Evolutionary conservation across 2,113 vertebrate genomes (phyloP).

Genomic region (Sialia sialis): DNA sequence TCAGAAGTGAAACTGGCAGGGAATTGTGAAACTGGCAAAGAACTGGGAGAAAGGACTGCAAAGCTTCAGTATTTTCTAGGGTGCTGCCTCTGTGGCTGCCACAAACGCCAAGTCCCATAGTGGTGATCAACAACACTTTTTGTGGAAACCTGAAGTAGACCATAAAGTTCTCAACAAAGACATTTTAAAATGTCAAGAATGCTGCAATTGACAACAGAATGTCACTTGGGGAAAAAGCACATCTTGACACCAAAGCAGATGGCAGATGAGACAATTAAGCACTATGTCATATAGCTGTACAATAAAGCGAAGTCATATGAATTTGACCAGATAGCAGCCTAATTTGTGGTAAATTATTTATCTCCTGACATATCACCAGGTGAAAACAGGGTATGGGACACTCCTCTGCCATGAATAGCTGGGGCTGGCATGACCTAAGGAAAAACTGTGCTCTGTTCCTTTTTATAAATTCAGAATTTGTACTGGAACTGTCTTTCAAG

Average conservation of each 20-base stretch:
- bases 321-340: neutral
- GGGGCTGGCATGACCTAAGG: neutral
- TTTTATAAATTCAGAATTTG: neutral
- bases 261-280: conserved; percentile 41
- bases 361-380: neutral
- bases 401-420: neutral
- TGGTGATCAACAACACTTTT: neutral
- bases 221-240: conserved; percentile 33
- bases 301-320: neutral
- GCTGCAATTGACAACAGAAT: conserved; percentile 39
- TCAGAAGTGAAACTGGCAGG: neutral
- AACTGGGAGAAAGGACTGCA: neutral
- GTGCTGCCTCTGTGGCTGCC: neutral
- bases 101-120: neutral
- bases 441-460: neutral
- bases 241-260: conserved; percentile 57
- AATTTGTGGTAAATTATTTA: neutral
- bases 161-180: conserved; percentile 38
- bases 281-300: neutral
- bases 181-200: conserved; percentile 53
- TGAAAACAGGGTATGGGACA: neutral
- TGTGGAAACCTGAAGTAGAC: conserved; percentile 9
- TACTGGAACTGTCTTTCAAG: neutral
- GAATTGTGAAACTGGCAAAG: neutral
- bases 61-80: neutral